Percentiles rank a stretch among this genome's conserved stretches.
Evolutionary conservation across 2,113 vertebrate species (phyloP).

Genomic region (Oreochromis spilurus): DNA sequence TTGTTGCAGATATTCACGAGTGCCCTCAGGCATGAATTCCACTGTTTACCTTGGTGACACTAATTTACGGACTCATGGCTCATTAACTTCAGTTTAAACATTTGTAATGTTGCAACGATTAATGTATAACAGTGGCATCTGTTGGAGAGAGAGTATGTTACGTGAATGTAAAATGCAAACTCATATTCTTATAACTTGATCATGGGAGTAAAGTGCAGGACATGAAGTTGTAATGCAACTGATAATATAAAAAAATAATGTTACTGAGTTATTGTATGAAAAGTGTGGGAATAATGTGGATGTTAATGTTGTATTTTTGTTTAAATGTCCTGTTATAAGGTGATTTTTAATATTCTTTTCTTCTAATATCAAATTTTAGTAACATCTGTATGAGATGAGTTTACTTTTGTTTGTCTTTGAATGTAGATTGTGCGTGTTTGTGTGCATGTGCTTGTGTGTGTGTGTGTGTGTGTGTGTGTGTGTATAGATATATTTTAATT

Average conservation of each 20-base stretch:
- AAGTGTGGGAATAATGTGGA: not conserved
- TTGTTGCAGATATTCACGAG: not conserved
- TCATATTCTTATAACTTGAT: not conserved
- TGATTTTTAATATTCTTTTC: not conserved
- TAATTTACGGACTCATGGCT: not conserved
- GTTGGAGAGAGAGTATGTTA: not conserved
- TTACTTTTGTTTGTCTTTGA: not conserved
- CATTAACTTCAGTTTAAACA: not conserved
- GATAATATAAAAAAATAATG: not conserved
- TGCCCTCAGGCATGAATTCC: not conserved
- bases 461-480: not conserved
- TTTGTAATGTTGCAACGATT: not conserved
- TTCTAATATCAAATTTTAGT: not conserved
- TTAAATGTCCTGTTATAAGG: not conserved
- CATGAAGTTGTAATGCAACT: not conserved
- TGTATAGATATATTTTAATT: not conserved
- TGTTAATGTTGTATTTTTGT: not conserved
- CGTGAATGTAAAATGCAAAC: not conserved
- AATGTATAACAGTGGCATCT: not conserved
- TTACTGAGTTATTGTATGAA: not conserved
- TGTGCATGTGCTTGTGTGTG: not conserved
- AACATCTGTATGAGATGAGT: not conserved
- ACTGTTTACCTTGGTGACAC: not conserved
- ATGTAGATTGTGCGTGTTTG: not conserved
- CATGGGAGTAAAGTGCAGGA: not conserved